Evolutionary conservation across 2,113 vertebrate species (phyloP).

Genomic region (Haliaeetus leucogaster): DNA sequence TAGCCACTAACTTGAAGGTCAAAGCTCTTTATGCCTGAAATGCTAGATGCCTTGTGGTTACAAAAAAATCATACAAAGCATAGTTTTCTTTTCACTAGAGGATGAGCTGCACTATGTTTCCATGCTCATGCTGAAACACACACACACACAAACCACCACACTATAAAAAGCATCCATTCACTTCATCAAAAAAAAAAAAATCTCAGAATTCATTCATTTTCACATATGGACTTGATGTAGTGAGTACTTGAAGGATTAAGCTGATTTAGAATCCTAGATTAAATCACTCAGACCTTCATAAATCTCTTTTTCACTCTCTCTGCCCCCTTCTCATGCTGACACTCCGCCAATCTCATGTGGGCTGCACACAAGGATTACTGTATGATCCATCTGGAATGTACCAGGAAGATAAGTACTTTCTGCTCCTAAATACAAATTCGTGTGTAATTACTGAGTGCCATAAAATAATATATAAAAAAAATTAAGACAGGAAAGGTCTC

Average conservation of each 20-base stretch:
- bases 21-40: background rate
- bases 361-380: constrained; percentile 67
- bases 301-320: constrained; percentile 58
- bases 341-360: constrained; percentile 58
- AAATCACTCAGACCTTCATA: constrained; percentile 66
- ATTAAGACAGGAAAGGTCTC: background rate
- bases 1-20: background rate
- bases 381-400: constrained; percentile 68
- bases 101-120: background rate
- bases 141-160: background rate
- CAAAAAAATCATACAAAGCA: background rate
- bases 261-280: constrained; percentile 66
- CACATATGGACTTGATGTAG: constrained; percentile 40
- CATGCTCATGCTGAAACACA: background rate
- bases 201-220: constrained; percentile 51
- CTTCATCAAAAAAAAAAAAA: background rate
- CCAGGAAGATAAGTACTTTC: constrained; percentile 41
- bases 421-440: constrained; percentile 47
- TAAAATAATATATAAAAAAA: background rate
- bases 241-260: constrained; percentile 57
- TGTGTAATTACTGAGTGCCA: background rate
- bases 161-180: constrained; percentile 31
- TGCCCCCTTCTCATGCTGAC: constrained; percentile 57
- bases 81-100: background rate
- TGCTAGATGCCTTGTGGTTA: background rate